phyloP scores from a whole-genome alignment of 2,888 invertebrate species.

The Ariolimax columbianus region DNA sequence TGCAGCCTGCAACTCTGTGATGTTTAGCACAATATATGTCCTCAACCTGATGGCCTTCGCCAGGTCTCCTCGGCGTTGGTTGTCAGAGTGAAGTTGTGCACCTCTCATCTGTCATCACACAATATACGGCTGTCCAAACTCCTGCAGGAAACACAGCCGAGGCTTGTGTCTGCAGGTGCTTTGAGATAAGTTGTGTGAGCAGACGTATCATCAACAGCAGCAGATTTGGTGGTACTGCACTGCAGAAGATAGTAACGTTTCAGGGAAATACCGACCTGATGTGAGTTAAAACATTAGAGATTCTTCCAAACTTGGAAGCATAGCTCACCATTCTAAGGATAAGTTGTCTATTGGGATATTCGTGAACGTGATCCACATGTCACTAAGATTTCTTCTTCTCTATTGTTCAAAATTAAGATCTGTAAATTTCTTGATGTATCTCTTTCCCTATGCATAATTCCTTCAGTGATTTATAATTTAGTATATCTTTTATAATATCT shows the following conservation, averaged over 20 bases:
- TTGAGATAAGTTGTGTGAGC: conserved; percentile 19
- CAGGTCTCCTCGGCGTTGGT: neutral
- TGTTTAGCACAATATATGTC: conserved; percentile 30
- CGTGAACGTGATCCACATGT: too few species aligned
- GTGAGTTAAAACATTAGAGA: neutral
- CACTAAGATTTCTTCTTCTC: too few species aligned
- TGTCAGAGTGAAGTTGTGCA: conserved; percentile 45
- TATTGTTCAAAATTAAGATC: too few species aligned
- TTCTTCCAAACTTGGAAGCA: neutral
- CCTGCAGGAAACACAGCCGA: neutral
- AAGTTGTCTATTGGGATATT: neutral
- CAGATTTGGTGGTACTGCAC: neutral
- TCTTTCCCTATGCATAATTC: too few species aligned
- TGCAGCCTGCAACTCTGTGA: neutral
- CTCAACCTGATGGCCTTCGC: conserved; percentile 16
- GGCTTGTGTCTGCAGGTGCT: neutral
- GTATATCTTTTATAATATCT: too few species aligned
- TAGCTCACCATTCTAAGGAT: neutral
- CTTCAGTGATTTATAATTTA: too few species aligned
- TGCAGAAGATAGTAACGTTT: neutral
- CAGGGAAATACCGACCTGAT: neutral
- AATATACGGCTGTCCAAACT: conserved; percentile 36
- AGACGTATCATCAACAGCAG: neutral
- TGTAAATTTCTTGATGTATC: too few species aligned
- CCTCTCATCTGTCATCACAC: conserved; percentile 2